Conservation (phyloP, 92 coral and sea anemone genomes). For the Porites cylindrica region DNA sequence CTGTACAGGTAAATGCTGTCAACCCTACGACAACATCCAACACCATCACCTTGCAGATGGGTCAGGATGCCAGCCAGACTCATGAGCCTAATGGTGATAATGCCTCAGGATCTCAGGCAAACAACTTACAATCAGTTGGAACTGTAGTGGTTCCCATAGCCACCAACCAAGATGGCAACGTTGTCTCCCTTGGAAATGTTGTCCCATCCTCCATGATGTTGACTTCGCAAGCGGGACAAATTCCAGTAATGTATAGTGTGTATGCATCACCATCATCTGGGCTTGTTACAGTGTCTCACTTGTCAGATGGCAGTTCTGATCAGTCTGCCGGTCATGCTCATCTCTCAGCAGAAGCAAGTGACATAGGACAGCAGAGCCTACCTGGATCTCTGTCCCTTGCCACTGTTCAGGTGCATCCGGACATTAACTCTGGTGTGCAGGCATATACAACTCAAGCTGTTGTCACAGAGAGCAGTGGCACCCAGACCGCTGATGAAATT, state of each 20-base stretch:
- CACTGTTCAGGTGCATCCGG: conserved; percentile 80
- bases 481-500: conserved; percentile 86
- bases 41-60: conserved; percentile 64
- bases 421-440: conserved; percentile 65
- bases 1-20: conserved; percentile 56
- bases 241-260: conserved; percentile 90
- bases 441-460: conserved; percentile 75
- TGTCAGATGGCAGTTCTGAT: conserved; percentile 60
- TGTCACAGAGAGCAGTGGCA: conserved; percentile 87
- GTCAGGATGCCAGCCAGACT: conserved; percentile 84
- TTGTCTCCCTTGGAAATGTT: conserved; percentile 83
- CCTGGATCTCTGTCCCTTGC: conserved; percentile 74
- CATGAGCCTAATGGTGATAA: conserved; percentile 80
- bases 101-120: conserved; percentile 57
- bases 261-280: conserved; percentile 87
- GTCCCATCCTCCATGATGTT: conserved; percentile 93
- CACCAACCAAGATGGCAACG: conserved; percentile 82
- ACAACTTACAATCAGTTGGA: conserved; percentile 81
- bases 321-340: conserved; percentile 69
- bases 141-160: conserved; percentile 90
- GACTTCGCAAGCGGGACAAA: conserved; percentile 84
- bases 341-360: conserved; percentile 74
- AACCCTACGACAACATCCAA: conserved; percentile 44
- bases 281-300: conserved; percentile 79
- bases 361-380: conserved; percentile 70